These are phyloP conservation scores for Hoplostethus atlanticus DNA, from an alignment of 2,797 vertebrate genomes.

Conservation along the genomic window DNA sequence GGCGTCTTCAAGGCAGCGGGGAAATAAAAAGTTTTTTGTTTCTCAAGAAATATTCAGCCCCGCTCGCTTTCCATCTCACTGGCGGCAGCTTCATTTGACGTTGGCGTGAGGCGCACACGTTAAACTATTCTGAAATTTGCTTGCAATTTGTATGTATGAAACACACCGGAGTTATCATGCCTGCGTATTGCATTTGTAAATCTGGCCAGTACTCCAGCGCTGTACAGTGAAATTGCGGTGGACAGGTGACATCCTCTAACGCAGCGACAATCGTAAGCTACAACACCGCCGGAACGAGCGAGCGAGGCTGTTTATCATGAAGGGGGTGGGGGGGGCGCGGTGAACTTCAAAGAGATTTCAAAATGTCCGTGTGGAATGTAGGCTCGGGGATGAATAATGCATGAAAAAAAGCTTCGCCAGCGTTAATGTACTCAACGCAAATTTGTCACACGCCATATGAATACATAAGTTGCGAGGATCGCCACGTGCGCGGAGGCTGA, in stretches of 20 bases:
- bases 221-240: conserved; percentile 38
- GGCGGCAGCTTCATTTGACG: conserved; percentile 3
- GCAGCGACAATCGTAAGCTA: conserved; percentile 40
- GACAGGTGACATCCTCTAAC: conserved; percentile 61
- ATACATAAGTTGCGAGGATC: conserved; percentile 55
- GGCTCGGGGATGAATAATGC: conserved; percentile 71
- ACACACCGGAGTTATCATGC: neutral
- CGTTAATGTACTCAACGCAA: conserved; percentile 69
- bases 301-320: conserved; percentile 64
- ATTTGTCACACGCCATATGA: conserved; percentile 70
- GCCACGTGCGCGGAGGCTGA: conserved; percentile 13
- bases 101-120: conserved; percentile 2
- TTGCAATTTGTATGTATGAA: conserved; percentile 1
- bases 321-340: neutral
- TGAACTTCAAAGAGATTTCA: conserved; percentile 75
- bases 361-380: conserved; percentile 66
- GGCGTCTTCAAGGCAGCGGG: neutral
- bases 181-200: neutral
- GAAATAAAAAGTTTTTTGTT: neutral
- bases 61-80: conserved; percentile 1
- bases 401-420: conserved; percentile 63
- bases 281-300: conserved; percentile 15
- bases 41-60: conserved; percentile 11
- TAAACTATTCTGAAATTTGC: neutral
- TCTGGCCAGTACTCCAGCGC: neutral